Evolutionary conservation across 1,140 invertebrate genomes (phyloP).

Genomic region (Bathynomus jamesi): DNA sequence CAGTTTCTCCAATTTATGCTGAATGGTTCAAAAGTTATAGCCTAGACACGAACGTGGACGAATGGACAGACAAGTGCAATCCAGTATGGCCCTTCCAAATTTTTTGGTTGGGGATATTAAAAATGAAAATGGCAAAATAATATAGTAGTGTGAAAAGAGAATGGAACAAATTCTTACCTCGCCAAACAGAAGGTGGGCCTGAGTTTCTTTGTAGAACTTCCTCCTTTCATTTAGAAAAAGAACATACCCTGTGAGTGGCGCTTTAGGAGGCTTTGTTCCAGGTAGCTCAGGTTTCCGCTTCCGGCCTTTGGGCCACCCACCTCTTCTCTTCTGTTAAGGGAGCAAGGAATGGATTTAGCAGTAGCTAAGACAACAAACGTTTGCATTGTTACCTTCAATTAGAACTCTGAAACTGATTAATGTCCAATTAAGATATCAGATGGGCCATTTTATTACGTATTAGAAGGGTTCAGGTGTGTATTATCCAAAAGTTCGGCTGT

Average conservation of each 20-base stretch:
- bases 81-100: no score
- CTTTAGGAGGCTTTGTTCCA: constrained; percentile 49
- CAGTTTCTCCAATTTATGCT: no score
- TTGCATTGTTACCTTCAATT: background rate
- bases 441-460: background rate
- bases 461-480: background rate
- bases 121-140: no score
- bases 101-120: no score
- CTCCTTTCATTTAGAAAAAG: constrained; percentile 52
- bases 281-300: constrained; percentile 50
- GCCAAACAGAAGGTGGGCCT: constrained; percentile 43
- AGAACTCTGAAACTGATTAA: background rate
- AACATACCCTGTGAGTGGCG: constrained; percentile 53
- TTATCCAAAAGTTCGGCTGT: background rate
- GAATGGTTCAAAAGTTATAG: no score
- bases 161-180: constrained; percentile 46
- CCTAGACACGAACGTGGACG: no score
- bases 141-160: no score
- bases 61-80: no score
- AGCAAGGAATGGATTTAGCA: background rate
- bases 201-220: constrained; percentile 47
- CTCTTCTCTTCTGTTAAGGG: constrained; percentile 48
- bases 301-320: constrained; percentile 56
- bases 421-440: background rate
- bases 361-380: background rate